A percentile compares a stretch with the other conserved stretches of the same genome.
phyloP scores from a whole-genome alignment of 2,113 vertebrate genomes.

The Chunga burmeisteri region DNA sequence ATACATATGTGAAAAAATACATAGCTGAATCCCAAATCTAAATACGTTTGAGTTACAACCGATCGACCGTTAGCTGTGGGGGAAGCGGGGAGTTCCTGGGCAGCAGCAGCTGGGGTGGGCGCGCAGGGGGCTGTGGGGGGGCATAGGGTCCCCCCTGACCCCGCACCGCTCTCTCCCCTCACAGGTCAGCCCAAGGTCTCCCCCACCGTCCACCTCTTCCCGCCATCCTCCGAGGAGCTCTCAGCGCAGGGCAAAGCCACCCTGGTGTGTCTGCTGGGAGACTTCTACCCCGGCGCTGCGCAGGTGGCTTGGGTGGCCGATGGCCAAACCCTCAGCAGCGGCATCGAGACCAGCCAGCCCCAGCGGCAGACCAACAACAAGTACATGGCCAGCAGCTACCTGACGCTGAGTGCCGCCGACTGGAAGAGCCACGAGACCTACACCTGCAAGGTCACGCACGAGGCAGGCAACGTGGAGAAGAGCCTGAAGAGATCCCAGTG shows the following conservation, averaged over 20 bases:
- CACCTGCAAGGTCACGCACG: conserved; percentile 53
- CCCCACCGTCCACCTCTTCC: neutral
- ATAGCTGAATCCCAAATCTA: neutral
- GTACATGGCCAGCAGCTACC: conserved; percentile 66
- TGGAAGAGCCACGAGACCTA: neutral
- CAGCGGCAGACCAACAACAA: conserved; percentile 23
- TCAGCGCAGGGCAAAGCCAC: neutral
- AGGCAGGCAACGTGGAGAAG: neutral
- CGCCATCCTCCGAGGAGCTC: accelerated
- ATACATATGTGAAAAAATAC: neutral
- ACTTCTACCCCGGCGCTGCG: neutral
- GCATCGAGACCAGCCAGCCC: neutral
- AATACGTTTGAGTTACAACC: too few relatives aligned
- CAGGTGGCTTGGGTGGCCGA: neutral
- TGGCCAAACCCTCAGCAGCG: accelerated
- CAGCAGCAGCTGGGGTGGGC: neutral
- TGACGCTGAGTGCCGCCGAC: accelerated
- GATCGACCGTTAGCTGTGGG: neutral
- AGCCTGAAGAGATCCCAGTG: conserved; percentile 19
- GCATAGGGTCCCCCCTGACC: neutral
- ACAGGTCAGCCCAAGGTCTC: accelerated
- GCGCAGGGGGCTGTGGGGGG: neutral
- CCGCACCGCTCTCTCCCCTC: accelerated
- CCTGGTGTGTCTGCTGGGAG: conserved; percentile 7
- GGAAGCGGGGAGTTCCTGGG: neutral